These are phyloP conservation scores for Sparidentex hasta DNA, from an alignment of 2,797 vertebrate species.

Conservation along the genomic window DNA sequence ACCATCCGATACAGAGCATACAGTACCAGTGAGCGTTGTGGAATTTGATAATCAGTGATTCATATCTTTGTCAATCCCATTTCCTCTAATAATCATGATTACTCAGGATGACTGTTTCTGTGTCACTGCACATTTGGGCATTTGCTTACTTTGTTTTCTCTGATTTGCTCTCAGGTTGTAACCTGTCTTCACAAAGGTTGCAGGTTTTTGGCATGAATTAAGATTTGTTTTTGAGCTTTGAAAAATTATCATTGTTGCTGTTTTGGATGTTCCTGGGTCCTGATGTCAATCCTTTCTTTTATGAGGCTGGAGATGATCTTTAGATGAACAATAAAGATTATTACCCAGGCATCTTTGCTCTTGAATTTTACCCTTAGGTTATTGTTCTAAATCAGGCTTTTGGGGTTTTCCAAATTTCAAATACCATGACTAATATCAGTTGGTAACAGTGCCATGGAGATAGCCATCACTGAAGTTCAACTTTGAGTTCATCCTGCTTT, in stretches of 20 bases:
- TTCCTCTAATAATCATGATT: background rate
- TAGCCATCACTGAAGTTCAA: slow-evolving; percentile 7
- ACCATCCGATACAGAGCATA: slow-evolving; percentile 3
- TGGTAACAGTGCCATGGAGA: background rate
- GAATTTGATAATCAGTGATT: slow-evolving; percentile 53
- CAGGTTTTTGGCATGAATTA: slow-evolving; percentile 19
- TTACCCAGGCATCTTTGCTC: background rate
- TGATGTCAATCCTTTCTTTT: background rate
- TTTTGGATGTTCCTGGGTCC: background rate
- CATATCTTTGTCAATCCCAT: slow-evolving; percentile 14
- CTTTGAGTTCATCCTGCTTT: background rate
- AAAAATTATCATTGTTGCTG: background rate
- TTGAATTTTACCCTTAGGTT: background rate
- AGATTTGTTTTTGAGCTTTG: background rate
- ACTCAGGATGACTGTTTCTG: slow-evolving; percentile 10
- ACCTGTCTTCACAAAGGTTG: background rate
- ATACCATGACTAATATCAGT: slow-evolving; percentile 6
- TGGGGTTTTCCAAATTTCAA: background rate
- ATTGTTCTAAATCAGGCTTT: background rate
- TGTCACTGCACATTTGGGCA: slow-evolving; percentile 16
- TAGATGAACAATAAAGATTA: background rate
- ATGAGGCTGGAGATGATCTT: fast-evolving
- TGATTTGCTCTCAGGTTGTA: background rate
- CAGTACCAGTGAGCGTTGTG: slow-evolving; percentile 15
- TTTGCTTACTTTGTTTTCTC: slow-evolving; percentile 27